Percentiles rank a stretch among this genome's conserved stretches.
Evolutionary conservation across 2,888 invertebrate species (phyloP).

Genomic region (Ariolimax columbianus): DNA sequence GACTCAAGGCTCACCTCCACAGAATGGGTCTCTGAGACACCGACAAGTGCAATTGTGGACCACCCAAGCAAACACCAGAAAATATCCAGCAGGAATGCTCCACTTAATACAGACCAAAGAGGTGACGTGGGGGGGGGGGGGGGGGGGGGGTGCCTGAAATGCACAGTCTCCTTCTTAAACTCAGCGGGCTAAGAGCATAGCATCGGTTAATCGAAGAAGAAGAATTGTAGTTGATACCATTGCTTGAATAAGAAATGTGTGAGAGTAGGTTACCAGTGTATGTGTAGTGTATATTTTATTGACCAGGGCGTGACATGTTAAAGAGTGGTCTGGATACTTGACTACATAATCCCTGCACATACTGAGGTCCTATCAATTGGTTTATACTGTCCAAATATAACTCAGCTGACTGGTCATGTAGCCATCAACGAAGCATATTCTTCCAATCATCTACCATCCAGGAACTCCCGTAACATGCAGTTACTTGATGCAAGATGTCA

Average conservation of each 20-base stretch:
- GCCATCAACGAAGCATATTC: slow-evolving; percentile 8
- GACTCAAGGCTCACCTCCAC: too few species aligned
- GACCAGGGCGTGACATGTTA: background rate
- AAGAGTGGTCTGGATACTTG: background rate
- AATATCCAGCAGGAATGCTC: too few species aligned
- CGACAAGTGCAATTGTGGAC: too few species aligned
- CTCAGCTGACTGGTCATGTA: background rate
- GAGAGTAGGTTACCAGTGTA: background rate
- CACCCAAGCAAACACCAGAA: too few species aligned
- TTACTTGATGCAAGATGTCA: background rate
- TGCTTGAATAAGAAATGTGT: background rate
- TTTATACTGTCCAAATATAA: slow-evolving; percentile 6
- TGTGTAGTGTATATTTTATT: background rate
- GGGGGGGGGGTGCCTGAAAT: too few species aligned
- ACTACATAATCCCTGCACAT: background rate
- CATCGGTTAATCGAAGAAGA: too few species aligned
- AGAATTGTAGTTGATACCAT: too few species aligned
- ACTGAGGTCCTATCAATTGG: slow-evolving; percentile 3
- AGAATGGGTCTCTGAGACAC: too few species aligned
- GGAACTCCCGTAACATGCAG: background rate
- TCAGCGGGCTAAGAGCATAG: too few species aligned
- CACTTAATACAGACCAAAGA: too few species aligned
- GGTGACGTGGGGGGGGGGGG: too few species aligned
- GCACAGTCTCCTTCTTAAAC: too few species aligned
- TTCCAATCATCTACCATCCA: background rate